phyloP scores from a whole-genome alignment of 2,113 vertebrate species.

The Cynoglossus semilaevis region DNA sequence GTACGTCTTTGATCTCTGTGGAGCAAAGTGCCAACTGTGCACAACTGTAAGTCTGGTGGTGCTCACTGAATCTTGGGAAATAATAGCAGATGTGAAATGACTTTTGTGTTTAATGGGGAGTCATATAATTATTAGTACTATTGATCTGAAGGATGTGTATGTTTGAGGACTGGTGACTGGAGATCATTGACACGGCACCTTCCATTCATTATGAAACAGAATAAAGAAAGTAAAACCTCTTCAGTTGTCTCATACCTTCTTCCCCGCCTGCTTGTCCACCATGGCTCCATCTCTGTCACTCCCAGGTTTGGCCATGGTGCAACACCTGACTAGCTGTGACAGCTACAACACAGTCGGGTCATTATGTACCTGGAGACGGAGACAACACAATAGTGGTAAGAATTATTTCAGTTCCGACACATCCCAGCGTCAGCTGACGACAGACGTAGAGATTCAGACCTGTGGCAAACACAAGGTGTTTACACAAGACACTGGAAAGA shows the following conservation, averaged over 20 bases:
- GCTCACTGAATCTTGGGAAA: conserved; percentile 25
- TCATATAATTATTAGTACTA: conserved; percentile 1
- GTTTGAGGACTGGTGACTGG: too few relatives aligned
- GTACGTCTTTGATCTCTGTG: conserved; percentile 55
- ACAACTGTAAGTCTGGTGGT: conserved; percentile 42
- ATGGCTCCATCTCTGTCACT: conserved; percentile 94
- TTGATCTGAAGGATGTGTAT: not conserved
- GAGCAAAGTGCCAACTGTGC: conserved; percentile 58
- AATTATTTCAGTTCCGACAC: too few relatives aligned
- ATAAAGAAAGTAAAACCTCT: too few relatives aligned
- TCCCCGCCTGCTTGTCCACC: conserved; percentile 95
- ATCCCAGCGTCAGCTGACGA: too few relatives aligned
- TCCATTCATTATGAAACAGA: too few relatives aligned
- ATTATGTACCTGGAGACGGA: conserved; percentile 85
- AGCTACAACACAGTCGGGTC: conserved; percentile 79
- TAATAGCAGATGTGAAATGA: conserved; percentile 6
- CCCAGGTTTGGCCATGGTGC: conserved; percentile 98
- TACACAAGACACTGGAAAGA: conserved; percentile 3
- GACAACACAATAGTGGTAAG: conserved; percentile 11
- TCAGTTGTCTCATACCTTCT: conserved; percentile 81
- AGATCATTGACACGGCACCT: too few relatives aligned
- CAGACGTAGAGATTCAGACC: conserved; percentile 14
- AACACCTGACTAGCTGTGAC: conserved; percentile 87
- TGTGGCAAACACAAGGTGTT: not conserved
- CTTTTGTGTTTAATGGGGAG: conserved; percentile 8